Evolutionary conservation across 2,797 vertebrate species (phyloP), one percentile per base, ranked within the genome.

Genomic region (Typhlichthys subterraneus): DNA sequence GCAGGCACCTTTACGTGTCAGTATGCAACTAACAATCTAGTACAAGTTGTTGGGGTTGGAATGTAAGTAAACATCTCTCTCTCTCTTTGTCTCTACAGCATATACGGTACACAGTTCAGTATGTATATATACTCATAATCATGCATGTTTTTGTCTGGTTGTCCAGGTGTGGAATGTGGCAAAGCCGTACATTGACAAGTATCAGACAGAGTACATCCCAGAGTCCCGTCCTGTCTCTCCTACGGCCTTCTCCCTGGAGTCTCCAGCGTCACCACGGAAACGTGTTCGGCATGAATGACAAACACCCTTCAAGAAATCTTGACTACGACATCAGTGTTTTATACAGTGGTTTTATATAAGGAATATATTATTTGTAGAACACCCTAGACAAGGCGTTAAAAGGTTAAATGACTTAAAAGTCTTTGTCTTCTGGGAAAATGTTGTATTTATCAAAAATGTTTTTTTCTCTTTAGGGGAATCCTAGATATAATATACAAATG

Each of bases 131-230:
- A 38, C 13, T 12, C 12, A 47, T n/a, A 47, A 1, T 47, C 51
- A 53, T 12, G 5, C 52, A 53, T 29, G 3, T 11, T 70, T 14
- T 76, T 72, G 52, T 64, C 4, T 53, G 6, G 48, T 53, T 48
- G 13, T 12, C 8, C 84, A 99, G 98, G 95, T 99, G 63, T 99
- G 98, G 96, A 74, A 92, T 13, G 95, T 99, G 45, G 97, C 96
- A 64, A 69, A 86, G 31, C 98, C 98, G 2, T 99, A 99, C 78
- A 99, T 99, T 45, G 95, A 99, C 57, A 98, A 97, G 82, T 99
- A 99, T 78, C 91, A 92, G 84, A 89, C 89, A 11, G 96, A 98
- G 74, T 94, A 94, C 63, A 92, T 99, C 82, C 98, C 96, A 0
- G 96, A 98, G 82, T 97, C 95, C 57, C 91, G 93, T 0, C 96